Percentiles rank a stretch among this genome's conserved stretches.
Evolutionary conservation across 23 tunicate species (phyloP).

Genomic region (Phallusia fumigata): DNA sequence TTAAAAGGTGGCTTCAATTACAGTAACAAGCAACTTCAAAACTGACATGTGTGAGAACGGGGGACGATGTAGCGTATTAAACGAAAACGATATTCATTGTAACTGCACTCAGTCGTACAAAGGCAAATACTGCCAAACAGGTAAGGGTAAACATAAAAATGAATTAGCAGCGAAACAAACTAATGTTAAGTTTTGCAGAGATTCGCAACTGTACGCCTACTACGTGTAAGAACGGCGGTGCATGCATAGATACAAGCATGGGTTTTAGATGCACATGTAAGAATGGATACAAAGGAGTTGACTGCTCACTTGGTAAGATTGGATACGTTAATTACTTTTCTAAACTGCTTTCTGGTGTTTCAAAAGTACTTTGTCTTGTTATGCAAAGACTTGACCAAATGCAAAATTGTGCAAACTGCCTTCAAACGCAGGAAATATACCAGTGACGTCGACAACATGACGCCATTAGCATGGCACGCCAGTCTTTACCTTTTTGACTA

Average conservation of each 20-base stretch:
- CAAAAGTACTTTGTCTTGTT: too few species aligned
- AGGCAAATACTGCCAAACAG: not conserved
- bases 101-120: not conserved
- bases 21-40: not conserved
- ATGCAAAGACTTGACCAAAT: too few species aligned
- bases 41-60: not conserved
- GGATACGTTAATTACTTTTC: too few species aligned
- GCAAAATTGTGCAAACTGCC: too few species aligned
- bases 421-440: too few species aligned
- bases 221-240: not conserved
- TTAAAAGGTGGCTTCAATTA: too few species aligned
- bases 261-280: not conserved
- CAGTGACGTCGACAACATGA: too few species aligned
- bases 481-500: too few species aligned
- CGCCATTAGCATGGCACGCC: too few species aligned
- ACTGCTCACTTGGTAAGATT: not conserved
- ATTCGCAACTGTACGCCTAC: not conserved
- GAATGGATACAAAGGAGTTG: not conserved
- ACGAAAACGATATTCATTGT: not conserved
- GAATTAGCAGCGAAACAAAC: not conserved
- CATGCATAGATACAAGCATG: not conserved
- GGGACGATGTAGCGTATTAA: not conserved
- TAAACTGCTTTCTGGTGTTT: too few species aligned
- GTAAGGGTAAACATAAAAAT: not conserved
- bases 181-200: not conserved